Evolutionary conservation across 2,888 invertebrate genomes (phyloP).

Genomic region (Euphydryas editha): DNA sequence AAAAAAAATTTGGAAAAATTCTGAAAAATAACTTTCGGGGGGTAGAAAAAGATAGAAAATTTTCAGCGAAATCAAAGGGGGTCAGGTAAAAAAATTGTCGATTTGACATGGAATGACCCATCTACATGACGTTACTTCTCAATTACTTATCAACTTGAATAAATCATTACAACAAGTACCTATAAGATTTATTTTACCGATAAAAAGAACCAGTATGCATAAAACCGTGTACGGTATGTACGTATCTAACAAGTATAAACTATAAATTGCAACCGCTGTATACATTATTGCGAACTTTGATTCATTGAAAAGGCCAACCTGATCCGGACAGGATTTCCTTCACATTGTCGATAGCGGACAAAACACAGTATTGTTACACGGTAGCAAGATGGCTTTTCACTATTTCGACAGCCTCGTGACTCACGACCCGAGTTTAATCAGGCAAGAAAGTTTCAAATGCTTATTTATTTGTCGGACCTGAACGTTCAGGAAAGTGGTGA

Average conservation of each 20-base stretch:
- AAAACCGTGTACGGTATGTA: neutral
- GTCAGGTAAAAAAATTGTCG: too few species aligned
- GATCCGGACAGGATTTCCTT: slow-evolving; percentile 42
- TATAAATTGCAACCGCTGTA: slow-evolving; percentile 21
- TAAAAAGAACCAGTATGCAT: neutral
- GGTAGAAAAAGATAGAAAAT: too few species aligned
- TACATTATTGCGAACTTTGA: slow-evolving; percentile 26
- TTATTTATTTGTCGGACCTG: slow-evolving; percentile 75
- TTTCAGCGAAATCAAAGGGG: too few species aligned
- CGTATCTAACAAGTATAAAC: slow-evolving; percentile 12
- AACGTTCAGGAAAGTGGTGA: slow-evolving; percentile 40
- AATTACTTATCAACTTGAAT: too few species aligned
- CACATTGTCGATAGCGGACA: slow-evolving; percentile 41
- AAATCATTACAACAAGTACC: too few species aligned
- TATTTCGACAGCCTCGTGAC: slow-evolving; percentile 73
- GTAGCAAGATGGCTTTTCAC: slow-evolving; percentile 63
- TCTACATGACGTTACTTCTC: too few species aligned
- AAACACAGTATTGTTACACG: slow-evolving; percentile 48
- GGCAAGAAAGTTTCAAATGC: slow-evolving; percentile 72
- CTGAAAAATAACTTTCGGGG: too few species aligned
- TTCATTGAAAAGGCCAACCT: slow-evolving; percentile 41
- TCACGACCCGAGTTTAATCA: slow-evolving; percentile 77
- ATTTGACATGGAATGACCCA: too few species aligned
- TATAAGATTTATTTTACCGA: neutral
- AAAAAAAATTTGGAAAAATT: too few species aligned